Percentiles rank a stretch among this genome's conserved stretches.
phyloP scores from a whole-genome alignment of 2,888 invertebrate species.

The Diadromus collaris region DNA sequence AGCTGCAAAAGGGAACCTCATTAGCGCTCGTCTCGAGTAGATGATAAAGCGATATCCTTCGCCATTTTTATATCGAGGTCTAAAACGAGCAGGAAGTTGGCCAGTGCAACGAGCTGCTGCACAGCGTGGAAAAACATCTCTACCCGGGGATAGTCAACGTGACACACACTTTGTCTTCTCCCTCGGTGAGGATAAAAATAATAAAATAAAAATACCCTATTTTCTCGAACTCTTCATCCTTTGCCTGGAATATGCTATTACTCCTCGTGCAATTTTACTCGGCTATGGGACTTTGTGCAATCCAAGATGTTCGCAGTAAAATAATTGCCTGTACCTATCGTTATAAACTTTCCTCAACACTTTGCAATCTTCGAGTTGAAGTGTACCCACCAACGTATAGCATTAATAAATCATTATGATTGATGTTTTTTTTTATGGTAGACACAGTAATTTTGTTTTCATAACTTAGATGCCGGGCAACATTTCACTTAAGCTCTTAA shows the following conservation, averaged over 20 bases:
- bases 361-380: not conserved
- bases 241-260: not conserved
- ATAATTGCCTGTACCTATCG: not conserved
- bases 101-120: not conserved
- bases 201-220: conserved; percentile 4
- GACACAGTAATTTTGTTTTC: not conserved
- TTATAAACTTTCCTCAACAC: not conserved
- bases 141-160: conserved; percentile 15
- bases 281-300: too few relatives aligned
- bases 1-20: not conserved
- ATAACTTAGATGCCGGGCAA: not conserved
- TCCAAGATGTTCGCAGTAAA: not conserved
- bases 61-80: not conserved
- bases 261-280: not conserved
- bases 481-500: not conserved
- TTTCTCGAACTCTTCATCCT: not conserved
- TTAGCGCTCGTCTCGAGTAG: conserved; percentile 14
- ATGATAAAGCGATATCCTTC: not conserved
- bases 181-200: not conserved
- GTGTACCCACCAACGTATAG: not conserved
- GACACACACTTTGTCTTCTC: conserved; percentile 2
- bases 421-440: not conserved
- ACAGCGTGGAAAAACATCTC: conserved; percentile 1
- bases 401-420: not conserved
- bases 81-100: conserved; percentile 1